Evolutionary conservation across 2,113 vertebrate species (phyloP).

Genomic region (Passer montanus): DNA sequence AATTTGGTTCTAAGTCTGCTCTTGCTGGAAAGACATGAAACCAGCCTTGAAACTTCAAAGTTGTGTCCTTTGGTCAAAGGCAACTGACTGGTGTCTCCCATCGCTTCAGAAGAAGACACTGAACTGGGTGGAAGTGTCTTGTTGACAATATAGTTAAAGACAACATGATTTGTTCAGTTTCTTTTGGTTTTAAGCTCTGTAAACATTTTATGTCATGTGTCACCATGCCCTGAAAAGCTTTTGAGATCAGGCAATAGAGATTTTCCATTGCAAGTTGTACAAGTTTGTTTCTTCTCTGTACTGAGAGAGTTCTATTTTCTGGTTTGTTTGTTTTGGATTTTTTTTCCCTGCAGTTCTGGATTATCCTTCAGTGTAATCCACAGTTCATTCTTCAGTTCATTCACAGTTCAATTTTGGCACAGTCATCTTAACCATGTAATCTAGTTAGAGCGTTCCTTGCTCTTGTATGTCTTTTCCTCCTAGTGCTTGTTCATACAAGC

Average conservation of each 20-base stretch:
- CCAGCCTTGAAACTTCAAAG: neutral
- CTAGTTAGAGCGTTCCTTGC: neutral
- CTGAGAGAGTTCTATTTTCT: neutral
- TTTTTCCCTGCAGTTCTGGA: neutral
- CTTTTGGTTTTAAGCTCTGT: neutral
- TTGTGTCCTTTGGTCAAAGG: neutral
- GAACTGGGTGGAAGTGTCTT: neutral
- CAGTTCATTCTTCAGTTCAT: neutral
- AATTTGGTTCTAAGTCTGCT: neutral
- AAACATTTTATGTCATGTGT: neutral
- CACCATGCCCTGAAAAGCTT: neutral
- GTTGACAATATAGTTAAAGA: neutral
- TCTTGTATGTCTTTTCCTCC: neutral
- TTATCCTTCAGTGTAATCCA: neutral
- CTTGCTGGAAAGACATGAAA: neutral
- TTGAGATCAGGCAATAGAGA: neutral
- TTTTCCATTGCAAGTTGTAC: neutral
- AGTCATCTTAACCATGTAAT: neutral
- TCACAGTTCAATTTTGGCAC: neutral
- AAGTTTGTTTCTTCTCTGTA: neutral
- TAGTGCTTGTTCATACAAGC: neutral
- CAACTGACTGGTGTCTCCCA: neutral
- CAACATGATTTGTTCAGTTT: neutral
- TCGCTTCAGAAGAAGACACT: neutral
- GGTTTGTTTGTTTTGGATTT: neutral